Percentiles rank a stretch among this genome's conserved stretches.
phyloP scores from a whole-genome alignment of 2,797 vertebrate species.

The Varecia variegata region DNA sequence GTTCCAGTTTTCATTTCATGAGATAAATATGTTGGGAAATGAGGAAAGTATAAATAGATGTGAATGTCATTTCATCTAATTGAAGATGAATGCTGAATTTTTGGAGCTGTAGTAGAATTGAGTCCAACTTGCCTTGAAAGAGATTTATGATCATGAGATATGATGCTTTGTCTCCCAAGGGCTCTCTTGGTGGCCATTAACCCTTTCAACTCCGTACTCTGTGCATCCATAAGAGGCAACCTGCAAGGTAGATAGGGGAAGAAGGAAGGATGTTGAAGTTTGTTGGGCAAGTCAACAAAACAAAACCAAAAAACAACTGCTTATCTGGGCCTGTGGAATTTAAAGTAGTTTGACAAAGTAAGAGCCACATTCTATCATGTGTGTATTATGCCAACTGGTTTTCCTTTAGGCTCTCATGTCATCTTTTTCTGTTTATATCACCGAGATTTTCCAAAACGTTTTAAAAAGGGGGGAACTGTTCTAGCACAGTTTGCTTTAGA shows the following conservation, averaged over 20 bases:
- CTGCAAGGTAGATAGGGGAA: not conserved
- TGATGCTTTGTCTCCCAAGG: conserved; percentile 22
- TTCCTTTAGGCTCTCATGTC: not conserved
- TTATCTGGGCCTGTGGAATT: not conserved
- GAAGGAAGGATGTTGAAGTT: not conserved
- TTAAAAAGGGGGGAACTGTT: not conserved
- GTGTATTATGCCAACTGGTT: not conserved
- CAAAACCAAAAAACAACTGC: not conserved
- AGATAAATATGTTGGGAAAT: conserved; percentile 58
- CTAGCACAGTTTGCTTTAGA: not conserved
- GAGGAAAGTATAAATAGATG: conserved; percentile 26
- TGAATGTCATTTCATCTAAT: conserved; percentile 41
- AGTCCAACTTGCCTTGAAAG: conserved; percentile 43
- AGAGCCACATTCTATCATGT: not conserved
- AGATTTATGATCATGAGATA: conserved; percentile 49
- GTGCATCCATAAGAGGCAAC: not conserved
- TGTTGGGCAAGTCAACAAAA: not conserved
- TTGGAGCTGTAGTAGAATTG: conserved; percentile 14
- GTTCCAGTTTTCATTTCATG: conserved; percentile 58
- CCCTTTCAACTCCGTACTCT: not conserved
- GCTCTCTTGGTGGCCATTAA: conserved; percentile 26
- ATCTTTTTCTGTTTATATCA: not conserved
- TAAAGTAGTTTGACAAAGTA: not conserved
- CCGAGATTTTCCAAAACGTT: conserved; percentile 16
- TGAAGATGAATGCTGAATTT: conserved; percentile 55